Evolutionary conservation across 2,113 vertebrate genomes (phyloP).

Genomic region (Tringa solitaria): DNA sequence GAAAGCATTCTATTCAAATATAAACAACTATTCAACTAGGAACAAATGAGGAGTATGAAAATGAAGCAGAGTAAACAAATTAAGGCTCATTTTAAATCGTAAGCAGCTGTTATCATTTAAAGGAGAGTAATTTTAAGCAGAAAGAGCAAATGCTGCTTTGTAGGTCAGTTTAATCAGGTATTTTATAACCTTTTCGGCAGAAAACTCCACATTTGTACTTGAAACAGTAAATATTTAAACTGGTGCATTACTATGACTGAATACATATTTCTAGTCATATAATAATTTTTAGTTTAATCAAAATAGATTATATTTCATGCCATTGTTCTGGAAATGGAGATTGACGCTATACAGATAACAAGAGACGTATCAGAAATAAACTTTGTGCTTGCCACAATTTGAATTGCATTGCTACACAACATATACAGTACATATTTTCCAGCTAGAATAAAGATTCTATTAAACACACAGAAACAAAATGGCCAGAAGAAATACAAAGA

Average conservation of each 20-base stretch:
- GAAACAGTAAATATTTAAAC: not conserved
- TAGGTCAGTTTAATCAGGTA: not conserved
- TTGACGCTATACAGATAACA: not conserved
- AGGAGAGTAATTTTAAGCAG: not conserved
- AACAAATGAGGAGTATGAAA: not conserved
- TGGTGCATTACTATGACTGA: not conserved
- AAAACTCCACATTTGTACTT: not conserved
- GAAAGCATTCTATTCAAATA: not conserved
- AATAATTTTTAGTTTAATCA: not conserved
- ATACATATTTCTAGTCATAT: not conserved
- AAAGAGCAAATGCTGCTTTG: not conserved
- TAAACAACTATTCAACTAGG: not conserved
- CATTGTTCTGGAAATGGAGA: not conserved
- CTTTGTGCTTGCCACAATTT: not conserved
- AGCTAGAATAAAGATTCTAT: not conserved
- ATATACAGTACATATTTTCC: not conserved
- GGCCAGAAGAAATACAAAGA: not conserved
- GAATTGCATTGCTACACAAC: not conserved
- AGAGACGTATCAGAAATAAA: not conserved
- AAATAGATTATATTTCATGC: not conserved
- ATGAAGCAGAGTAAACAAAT: not conserved
- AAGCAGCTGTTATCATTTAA: not conserved
- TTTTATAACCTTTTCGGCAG: not conserved
- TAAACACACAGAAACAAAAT: not conserved
- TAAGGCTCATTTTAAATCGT: not conserved